These are phyloP conservation scores for Gerris lacustris DNA, from an alignment of 2,888 invertebrate species.

Conservation along the genomic window DNA sequence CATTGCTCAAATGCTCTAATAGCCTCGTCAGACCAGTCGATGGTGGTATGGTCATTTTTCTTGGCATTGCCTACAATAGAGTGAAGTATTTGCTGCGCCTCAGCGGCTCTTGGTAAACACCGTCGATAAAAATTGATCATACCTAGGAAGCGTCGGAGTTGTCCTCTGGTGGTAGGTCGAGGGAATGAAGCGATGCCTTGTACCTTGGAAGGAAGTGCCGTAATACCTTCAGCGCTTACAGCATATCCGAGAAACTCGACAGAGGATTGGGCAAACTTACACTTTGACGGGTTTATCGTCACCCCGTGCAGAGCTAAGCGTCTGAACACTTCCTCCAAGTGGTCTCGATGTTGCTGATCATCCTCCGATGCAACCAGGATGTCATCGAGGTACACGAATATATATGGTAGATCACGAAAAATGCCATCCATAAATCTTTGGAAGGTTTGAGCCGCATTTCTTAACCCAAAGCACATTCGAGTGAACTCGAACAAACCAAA, in stretches of 20 bases:
- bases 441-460: slow-evolving; percentile 24
- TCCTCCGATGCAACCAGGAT: slow-evolving; percentile 32
- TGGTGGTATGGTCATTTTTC: not conserved
- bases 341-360: slow-evolving; percentile 18
- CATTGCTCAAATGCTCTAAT: slow-evolving; percentile 13
- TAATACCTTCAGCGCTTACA: slow-evolving; percentile 17
- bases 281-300: slow-evolving; percentile 29
- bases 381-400: too few relatives aligned
- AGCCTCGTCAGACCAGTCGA: slow-evolving; percentile 14
- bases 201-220: slow-evolving; percentile 25
- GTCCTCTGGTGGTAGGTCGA: slow-evolving; percentile 19
- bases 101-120: slow-evolving; percentile 33
- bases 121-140: slow-evolving; percentile 36
- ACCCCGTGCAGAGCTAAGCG: slow-evolving; percentile 25
- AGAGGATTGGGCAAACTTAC: slow-evolving; percentile 14
- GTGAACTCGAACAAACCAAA: slow-evolving; percentile 26
- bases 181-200: slow-evolving; percentile 31
- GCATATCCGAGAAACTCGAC: slow-evolving; percentile 20
- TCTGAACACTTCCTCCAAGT: slow-evolving; percentile 23
- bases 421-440: slow-evolving; percentile 9
- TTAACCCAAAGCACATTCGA: slow-evolving; percentile 28
- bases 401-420: slow-evolving; percentile 25
- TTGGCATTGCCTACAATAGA: slow-evolving; percentile 5
- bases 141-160: slow-evolving; percentile 33
- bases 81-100: slow-evolving; percentile 24